These are phyloP conservation scores for Nephrotoma guestfalica DNA, from an alignment of 2,888 invertebrate genomes.

Conservation along the genomic window DNA sequence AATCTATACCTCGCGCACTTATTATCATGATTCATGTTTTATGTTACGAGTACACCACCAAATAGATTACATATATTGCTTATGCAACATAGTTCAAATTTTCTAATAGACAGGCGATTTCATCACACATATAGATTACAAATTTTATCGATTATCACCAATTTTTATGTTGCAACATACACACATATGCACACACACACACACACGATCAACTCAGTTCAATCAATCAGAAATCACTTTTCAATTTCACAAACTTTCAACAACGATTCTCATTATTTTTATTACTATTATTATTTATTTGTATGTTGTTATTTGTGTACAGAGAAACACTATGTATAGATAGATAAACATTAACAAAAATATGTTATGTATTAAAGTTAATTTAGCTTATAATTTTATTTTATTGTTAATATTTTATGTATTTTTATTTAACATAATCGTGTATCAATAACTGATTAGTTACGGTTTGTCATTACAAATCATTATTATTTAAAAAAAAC, in stretches of 20 bases:
- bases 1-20: not conserved
- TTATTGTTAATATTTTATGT: not conserved
- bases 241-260: not conserved
- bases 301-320: not conserved
- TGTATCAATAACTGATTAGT: conserved; percentile 4
- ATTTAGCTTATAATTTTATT: not conserved
- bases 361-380: not conserved
- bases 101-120: not conserved
- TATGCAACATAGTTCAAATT: not conserved
- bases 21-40: not conserved
- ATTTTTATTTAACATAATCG: not conserved
- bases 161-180: not conserved
- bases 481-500: not conserved
- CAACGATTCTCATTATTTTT: not conserved
- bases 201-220: not conserved
- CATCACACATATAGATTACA: not conserved
- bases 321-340: not conserved
- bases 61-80: not conserved
- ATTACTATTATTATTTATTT: not conserved
- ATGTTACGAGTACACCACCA: not conserved
- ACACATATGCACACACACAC: not conserved
- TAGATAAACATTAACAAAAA: not conserved
- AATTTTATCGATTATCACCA: not conserved
- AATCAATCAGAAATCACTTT: not conserved
- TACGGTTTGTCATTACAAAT: conserved; percentile 4